Evolutionary conservation across 2,797 vertebrate species (phyloP), one percentile per base, ranked within the genome.

Genomic region (Syngnathus rostellatus): DNA sequence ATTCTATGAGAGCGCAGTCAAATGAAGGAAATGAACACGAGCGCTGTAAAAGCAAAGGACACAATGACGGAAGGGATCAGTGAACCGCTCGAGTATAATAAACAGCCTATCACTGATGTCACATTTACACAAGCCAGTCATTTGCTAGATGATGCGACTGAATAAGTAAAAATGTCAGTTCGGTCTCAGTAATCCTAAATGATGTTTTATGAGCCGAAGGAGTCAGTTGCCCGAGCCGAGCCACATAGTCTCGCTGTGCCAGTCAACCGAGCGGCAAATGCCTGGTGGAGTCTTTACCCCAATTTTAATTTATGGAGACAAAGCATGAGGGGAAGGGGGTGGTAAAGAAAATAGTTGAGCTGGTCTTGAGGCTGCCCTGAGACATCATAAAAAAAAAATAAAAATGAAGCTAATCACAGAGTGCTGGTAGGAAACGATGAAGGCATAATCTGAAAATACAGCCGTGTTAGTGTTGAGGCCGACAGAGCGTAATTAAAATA

Each of bases 251-350:
- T 0, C 8, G 68, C 65, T 46, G 74, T 68, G 80, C 69, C 76
- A 72, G 76, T 73, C 68, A 61, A 76, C 60, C 67, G 31, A 61
- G 76, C 70, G 64, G 58, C 14, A 39, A 55, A 73, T 71, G 41
- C 62, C 66, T 73, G 61, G 62, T 11, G 45, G 41, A 48, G 31
- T n/a, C 46, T 39, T 31, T 12, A 39, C 8, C 5, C 68, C 61
- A 83, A 82, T 83, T 68, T 71, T 69, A 67, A 73, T 81, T 79
- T 70, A 64, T 61, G 67, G 14, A 67, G 72, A 73, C 55, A 54
- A 65, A 72, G 25, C 46, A 55, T 8, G 48, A 71, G 6, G 2
- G 38, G 64, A 37, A 19, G 16, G 8, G 66, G 43, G 37, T 39
- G 54, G 40, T 53, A 25, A 55, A 62, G 70, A 68, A 67, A 48